A percentile compares a stretch with the other conserved stretches of the same genome.
These are phyloP conservation scores for Chymomyza costata DNA, from an alignment of 1,140 invertebrate species.

Conservation along the genomic window DNA sequence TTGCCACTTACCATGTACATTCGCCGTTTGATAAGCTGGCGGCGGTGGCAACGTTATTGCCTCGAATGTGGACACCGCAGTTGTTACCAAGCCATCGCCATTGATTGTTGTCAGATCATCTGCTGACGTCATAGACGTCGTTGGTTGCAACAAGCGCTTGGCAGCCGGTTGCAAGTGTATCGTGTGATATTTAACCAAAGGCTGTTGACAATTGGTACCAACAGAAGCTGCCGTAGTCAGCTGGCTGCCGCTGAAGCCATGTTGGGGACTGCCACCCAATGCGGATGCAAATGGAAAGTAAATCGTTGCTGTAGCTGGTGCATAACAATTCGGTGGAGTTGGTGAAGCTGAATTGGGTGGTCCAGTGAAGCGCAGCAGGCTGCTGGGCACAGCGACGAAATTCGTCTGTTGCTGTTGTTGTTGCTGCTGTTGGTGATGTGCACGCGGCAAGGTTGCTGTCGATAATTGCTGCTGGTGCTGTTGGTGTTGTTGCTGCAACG, in stretches of 20 bases:
- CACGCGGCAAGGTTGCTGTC: slow-evolving; percentile 56
- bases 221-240: neutral
- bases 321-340: slow-evolving; percentile 58
- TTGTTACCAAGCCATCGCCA: slow-evolving; percentile 15
- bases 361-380: slow-evolving; percentile 55
- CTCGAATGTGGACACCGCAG: slow-evolving; percentile 48
- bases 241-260: slow-evolving; percentile 5
- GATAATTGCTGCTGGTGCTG: slow-evolving; percentile 51
- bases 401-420: slow-evolving; percentile 35
- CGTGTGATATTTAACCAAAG: slow-evolving; percentile 71
- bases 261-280: slow-evolving; percentile 30
- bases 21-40: slow-evolving; percentile 70
- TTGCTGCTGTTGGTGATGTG: slow-evolving; percentile 44
- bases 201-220: slow-evolving; percentile 37
- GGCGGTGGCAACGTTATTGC: slow-evolving; percentile 61
- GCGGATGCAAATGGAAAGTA: slow-evolving; percentile 67
- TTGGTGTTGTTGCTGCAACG: slow-evolving; percentile 10
- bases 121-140: slow-evolving; percentile 9
- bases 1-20: slow-evolving; percentile 68
- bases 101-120: slow-evolving; percentile 8
- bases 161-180: slow-evolving; percentile 67
- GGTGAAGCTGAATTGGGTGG: slow-evolving; percentile 34
- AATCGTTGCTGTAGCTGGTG: slow-evolving; percentile 60
- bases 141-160: slow-evolving; percentile 42
- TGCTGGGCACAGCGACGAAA: slow-evolving; percentile 65